Evolutionary conservation across 1,140 invertebrate genomes (phyloP), one percentile per base, ranked within the genome.

Genomic region (Scaptomyza hsui): DNA sequence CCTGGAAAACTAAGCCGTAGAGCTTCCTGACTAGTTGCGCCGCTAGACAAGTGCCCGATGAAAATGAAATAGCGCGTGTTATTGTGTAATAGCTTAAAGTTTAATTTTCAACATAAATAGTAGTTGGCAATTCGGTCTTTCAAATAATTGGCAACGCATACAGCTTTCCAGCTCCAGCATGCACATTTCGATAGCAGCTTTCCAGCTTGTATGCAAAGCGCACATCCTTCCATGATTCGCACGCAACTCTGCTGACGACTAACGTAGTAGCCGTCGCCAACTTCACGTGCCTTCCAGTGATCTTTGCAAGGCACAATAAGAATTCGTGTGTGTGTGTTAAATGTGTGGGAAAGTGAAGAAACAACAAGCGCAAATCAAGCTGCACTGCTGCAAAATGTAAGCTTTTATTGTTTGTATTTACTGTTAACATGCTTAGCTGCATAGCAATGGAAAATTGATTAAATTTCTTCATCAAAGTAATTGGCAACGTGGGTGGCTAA

Each of bases 401-500:
- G n/a, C 0, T 4, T 37, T n/a, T n/a, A n/a, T 5, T 12, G 7
- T 10, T 32, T 32, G 10, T 32, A 32, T 32, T 10, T 3, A 32
- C 29, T 32, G 29, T 32, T 10, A 32, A 10, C 10, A 12, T 9
- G 26, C 7, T 29, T 29, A 9, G 32, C 32, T 37, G 32, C 32
- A n/a, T 3, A 4, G 12, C 32, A 37, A 4, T 37, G 7, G 0
- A 15, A 64, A 21, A 10, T 64, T 70, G 62, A 64, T 78, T 64
- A 70, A 52, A 70, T 26, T 39, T 62, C 53, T 55, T 71, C 74
- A 77, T 71, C 63, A 57, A 75, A 53, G 51, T 72, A 72, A 75
- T 80, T 67, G 61, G 56, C 15, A 51, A 26, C 61, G 77, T 75
- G 77, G 77, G 72, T 80, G 77, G 76, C 18, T 56, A 10, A 12